Percentiles rank a stretch among this genome's conserved stretches.
Evolutionary conservation across 2,888 invertebrate genomes (phyloP).

Genomic region (Ophion ventricosus): DNA sequence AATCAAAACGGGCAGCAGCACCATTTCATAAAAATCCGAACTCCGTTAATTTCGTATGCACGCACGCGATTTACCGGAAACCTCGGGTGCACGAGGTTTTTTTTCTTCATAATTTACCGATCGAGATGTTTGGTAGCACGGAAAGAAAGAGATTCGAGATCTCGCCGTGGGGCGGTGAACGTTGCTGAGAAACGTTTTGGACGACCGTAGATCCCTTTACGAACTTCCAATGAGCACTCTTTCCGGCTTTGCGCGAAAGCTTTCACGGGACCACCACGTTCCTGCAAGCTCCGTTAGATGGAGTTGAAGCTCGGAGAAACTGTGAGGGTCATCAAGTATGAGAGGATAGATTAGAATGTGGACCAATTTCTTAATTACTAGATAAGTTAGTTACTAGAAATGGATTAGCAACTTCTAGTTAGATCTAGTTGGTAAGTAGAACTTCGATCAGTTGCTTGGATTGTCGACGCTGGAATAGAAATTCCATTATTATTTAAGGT

Average conservation of each 20-base stretch:
- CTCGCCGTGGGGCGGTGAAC: conserved; percentile 51
- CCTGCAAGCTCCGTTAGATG: conserved; percentile 58
- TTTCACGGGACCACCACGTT: conserved; percentile 33
- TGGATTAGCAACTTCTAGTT: too few species aligned
- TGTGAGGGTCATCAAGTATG: neutral
- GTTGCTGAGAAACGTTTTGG: neutral
- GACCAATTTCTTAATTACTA: too few species aligned
- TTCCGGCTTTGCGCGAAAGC: conserved; percentile 44
- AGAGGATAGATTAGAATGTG: too few species aligned
- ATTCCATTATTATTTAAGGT: too few species aligned
- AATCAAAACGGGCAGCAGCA: too few species aligned
- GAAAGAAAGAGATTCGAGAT: conserved; percentile 25
- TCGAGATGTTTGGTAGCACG: conserved; percentile 12
- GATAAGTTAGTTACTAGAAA: too few species aligned
- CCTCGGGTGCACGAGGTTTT: too few species aligned
- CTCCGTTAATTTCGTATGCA: neutral
- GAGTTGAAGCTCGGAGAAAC: conserved; percentile 39
- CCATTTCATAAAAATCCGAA: neutral
- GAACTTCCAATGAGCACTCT: conserved; percentile 29
- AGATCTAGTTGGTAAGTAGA: too few species aligned
- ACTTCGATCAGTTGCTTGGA: too few species aligned
- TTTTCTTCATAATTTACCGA: conserved; percentile 49
- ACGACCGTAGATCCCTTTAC: conserved; percentile 30
- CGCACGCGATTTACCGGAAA: neutral
- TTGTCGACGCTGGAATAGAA: too few species aligned